Conservation (phyloP, 37 sponge, comb jelly and placozoan species). For the Theonella swinhoei region DNA sequence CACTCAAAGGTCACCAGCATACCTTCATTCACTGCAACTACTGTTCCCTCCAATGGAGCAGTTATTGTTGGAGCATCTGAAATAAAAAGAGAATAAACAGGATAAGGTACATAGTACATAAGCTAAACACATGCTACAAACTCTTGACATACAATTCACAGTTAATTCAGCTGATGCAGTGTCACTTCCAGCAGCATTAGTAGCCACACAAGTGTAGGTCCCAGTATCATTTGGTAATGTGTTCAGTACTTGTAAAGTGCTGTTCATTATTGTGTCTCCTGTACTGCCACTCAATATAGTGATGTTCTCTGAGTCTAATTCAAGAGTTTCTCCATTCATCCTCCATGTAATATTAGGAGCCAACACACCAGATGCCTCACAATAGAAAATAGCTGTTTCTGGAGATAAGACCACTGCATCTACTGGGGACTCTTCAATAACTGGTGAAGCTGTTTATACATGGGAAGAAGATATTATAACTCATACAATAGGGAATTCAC, state of each 20-base stretch:
- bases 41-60: neutral
- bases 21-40: constrained; percentile 26
- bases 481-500: neutral
- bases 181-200: constrained; percentile 24
- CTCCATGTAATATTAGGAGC: constrained; percentile 16
- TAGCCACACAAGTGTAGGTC: constrained; percentile 42
- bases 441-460: constrained; percentile 68
- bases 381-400: constrained; percentile 10
- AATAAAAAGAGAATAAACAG: neutral
- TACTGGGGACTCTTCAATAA: constrained; percentile 38
- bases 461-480: neutral
- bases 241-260: constrained; percentile 6
- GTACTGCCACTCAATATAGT: too few relatives aligned
- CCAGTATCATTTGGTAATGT: constrained; percentile 33
- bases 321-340: neutral
- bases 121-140: neutral
- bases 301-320: neutral
- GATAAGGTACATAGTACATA: neutral
- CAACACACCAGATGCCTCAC: constrained; percentile 20
- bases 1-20: constrained; percentile 23
- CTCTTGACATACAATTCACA: constrained; percentile 46
- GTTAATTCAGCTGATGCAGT: constrained; percentile 18
- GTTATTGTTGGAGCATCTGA: constrained; percentile 6
- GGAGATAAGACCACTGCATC: constrained; percentile 17
- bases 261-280: neutral